Evolutionary conservation across 2,888 invertebrate genomes (phyloP).

Genomic region (Pandemis cinnamomeana): DNA sequence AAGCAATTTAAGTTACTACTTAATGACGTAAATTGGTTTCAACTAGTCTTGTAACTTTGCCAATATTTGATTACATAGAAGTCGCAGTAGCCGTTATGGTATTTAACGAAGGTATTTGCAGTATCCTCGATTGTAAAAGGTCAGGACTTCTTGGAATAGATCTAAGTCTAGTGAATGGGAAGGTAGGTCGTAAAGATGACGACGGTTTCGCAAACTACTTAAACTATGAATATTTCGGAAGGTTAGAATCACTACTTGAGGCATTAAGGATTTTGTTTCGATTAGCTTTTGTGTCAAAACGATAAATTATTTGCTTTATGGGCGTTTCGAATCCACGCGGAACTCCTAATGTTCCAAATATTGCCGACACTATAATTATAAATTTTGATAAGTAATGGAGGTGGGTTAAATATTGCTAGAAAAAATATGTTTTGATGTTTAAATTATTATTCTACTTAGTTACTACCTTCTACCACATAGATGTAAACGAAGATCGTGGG

Average conservation of each 20-base stretch:
- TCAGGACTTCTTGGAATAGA: conserved; percentile 37
- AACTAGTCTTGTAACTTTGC: conserved; percentile 13
- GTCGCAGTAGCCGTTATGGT: conserved; percentile 22
- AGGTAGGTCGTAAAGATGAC: conserved; percentile 10
- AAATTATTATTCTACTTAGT: conserved; percentile 29
- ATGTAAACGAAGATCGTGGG: not conserved
- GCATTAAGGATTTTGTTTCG: not conserved
- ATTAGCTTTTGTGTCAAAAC: conserved; percentile 30
- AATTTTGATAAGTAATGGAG: conserved; percentile 18
- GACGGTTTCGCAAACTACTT: conserved; percentile 6
- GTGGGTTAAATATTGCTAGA: conserved; percentile 13
- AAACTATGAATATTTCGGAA: conserved; percentile 18
- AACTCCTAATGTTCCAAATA: conserved; percentile 32
- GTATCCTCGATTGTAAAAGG: conserved; percentile 31
- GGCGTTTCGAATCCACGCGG: conserved; percentile 27
- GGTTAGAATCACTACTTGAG: conserved; percentile 8
- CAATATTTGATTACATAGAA: conserved; percentile 25
- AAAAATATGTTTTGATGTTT: conserved; percentile 30
- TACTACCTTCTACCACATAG: not conserved
- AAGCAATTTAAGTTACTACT: conserved; percentile 19
- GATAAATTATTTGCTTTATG: conserved; percentile 31
- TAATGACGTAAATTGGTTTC: conserved; percentile 10
- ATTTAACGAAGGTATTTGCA: conserved; percentile 32
- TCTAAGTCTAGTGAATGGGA: conserved; percentile 27
- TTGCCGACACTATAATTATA: conserved; percentile 33